Evolutionary conservation across 1,140 invertebrate species (phyloP), one percentile per base, ranked within the genome.

Genomic region (Aphidius ervi): DNA sequence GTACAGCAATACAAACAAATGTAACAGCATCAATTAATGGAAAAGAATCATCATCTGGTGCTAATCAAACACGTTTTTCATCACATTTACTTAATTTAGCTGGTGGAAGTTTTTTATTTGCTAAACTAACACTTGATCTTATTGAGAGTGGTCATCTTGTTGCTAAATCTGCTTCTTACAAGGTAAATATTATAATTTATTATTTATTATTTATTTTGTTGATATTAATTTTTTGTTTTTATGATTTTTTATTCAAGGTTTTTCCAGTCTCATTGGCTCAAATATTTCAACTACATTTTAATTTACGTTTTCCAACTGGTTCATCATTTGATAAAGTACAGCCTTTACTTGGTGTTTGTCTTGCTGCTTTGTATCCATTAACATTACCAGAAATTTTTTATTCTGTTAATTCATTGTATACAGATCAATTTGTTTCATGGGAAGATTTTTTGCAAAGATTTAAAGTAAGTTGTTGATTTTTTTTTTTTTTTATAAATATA

Each of bases 281-380:
- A 79, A 93, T 98, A 70, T 98, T 96, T 74, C 80, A 94, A 61
- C 80, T 98, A 8, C 90, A 95, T 78, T 98, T 98, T 75, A 97
- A 98, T 81, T 78, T 97, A 37, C 82, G 88, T 65, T 99, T 97
- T 77, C 93, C 94, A 16, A 97, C 93, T 9, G 85, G 88, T 0
- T 83, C 91, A 43, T 93, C 93, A 1, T 97, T 94, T 76, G 92
- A 96, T 65, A 94, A 93, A 77, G 89, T 94, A 9, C 86, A 85
- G 6, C 85, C 88, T 59, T 91, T 98, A 61, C 78, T 99, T 4
- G 91, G 92, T 64, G 89, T 96, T 1, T 94, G 94, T 70, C 79
- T 99, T 48, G 91, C 95, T 4, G 90, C 93, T 5, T 79, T 97
- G 1, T 94, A 93, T 78, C 96, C 96, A 0, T 77, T 98, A 3